Evolutionary conservation across 2,797 vertebrate species (phyloP), one percentile per base, ranked within the genome.

Genomic region (Acrossocheilus wenchowensis): DNA sequence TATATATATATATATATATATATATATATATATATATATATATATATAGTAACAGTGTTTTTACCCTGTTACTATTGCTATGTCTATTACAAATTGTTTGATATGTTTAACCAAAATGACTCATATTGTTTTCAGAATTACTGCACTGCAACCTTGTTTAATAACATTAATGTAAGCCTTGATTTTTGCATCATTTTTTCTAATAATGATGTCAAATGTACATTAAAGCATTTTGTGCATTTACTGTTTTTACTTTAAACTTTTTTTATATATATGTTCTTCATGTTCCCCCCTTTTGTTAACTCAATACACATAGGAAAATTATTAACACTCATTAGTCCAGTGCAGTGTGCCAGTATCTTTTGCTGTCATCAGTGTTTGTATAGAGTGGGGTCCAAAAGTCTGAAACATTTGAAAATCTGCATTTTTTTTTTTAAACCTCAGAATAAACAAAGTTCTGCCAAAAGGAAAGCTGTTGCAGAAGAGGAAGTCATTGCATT

Each of bases 311-410:
- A 62, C 57, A 30, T 17, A 48, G 5, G 60, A 21, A 48, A 80
- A 80, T 43, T 2, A 80, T 80, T 80, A 80, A 80, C n/a, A 80
- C 23, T 10, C 41, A 43, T 23, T 5, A 66, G 41, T 48, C 23
- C 60, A 64, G 10, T 62, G 54, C n/a, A 80, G 78, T 80, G 41
- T 15, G 41, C 48, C 60, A 43, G 4, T 43, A 17, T 64, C 74
- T 80, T 64, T 21, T 11, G 0, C n/a, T 64, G 8, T 66, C 57
- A 30, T 80, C 57, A 11, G 57, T 80, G 60, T 80, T 66, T 80
- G 8, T 23, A 11, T 64, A 30, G 78, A 64, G 54, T 26, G 14
- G 57, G 26, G 78, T 81, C n/a, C 60, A 81, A 81, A 81, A 81
- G 41, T 81, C 54, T 26, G 36, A 64, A 39, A 79, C 39, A 19